Evolutionary conservation across 2,797 vertebrate genomes (phyloP), one percentile per base, ranked within the genome.

Genomic region (Xyrichtys novacula): DNA sequence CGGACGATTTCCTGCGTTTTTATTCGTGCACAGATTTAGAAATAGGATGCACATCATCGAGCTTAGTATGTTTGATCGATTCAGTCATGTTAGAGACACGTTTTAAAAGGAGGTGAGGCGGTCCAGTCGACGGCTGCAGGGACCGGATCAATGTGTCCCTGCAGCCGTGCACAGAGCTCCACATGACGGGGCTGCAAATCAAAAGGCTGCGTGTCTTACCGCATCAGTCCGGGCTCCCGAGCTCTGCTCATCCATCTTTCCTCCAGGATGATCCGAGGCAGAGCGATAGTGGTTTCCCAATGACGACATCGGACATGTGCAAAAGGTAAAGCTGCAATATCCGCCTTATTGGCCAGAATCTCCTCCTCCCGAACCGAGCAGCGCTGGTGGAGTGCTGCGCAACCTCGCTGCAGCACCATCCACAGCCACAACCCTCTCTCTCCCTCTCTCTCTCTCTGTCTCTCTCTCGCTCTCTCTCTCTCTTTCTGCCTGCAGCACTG

Each of bases 221-320:
- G 86, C 86, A 81, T 86, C 80, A 16, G 55, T 67, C 83, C 83
- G 80, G 58, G 71, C 52, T 52, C 62, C 54, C 80, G 57, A 73
- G 53, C 61, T 20, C 54, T 8, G 65, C 72, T 64, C 15, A 25
- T 85, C 89, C 90, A 88, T 90, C 48, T 60, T 74, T 48, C 10
- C 53, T 40, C 34, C 53, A 8, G 52, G 60, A 62, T 55, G 67
- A 63, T 34, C 14, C 52, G 58, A 71, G 69, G 75, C 66, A 46
- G 64, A 14, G 50, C 59, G 68, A 57, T 57, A 46, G 81, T 76
- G 85, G 50, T 61, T 85, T 81, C 87, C 86, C 82, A 52, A 79
- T 90, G 86, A 89, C 86, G 89, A 84, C 87, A 91, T 85, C 78
- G 40, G 78, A 72, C 83, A 89, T 89, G 85, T 85, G 80, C 78